Evolutionary conservation across 2,888 invertebrate genomes (phyloP).

Genomic region (Thecocarcelia acutangulata): DNA sequence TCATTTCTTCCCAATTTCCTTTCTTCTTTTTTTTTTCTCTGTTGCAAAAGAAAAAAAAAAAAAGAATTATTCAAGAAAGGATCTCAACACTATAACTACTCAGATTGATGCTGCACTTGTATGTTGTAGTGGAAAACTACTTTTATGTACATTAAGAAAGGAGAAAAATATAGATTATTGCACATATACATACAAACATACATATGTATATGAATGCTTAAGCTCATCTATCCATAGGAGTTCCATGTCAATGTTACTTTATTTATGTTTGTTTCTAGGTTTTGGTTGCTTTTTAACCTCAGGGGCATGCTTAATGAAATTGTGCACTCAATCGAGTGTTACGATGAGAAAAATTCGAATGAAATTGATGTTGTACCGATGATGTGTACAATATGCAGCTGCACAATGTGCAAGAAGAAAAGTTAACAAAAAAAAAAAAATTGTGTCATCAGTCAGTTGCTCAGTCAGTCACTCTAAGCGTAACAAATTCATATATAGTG

Average conservation of each 20-base stretch:
- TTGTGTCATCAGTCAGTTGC: slow-evolving; percentile 36
- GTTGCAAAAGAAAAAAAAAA: no score
- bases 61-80: no score
- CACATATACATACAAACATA: no score
- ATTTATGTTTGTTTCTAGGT: slow-evolving; percentile 6
- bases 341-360: slow-evolving; percentile 80
- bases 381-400: slow-evolving; percentile 60
- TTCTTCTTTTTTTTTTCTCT: no score
- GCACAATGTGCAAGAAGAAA: neutral
- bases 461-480: slow-evolving; percentile 36
- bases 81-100: no score
- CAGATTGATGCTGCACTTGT: no score
- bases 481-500: slow-evolving; percentile 21
- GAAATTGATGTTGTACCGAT: slow-evolving; percentile 77
- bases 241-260: neutral
- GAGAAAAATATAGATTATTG: no score
- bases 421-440: neutral
- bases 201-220: no score
- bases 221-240: neutral
- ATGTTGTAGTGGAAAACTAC: no score
- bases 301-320: slow-evolving; percentile 79
- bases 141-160: neutral
- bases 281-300: slow-evolving; percentile 61
- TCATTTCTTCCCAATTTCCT: no score
- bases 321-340: slow-evolving; percentile 80